Conservation (phyloP, 2,888 invertebrate species). For the Phyto melanocephala region DNA sequence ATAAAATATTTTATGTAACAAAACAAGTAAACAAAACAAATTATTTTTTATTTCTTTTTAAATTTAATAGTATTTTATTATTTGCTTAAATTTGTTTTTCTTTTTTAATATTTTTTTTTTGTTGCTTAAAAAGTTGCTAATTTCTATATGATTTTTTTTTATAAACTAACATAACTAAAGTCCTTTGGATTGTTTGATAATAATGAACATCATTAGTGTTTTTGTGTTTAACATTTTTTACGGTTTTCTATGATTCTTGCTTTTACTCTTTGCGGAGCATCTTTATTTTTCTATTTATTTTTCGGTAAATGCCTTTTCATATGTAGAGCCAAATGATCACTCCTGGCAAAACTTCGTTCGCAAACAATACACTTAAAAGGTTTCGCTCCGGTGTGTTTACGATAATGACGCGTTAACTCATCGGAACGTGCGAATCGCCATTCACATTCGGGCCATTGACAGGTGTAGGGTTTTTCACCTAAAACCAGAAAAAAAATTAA, state of each 20-base stretch:
- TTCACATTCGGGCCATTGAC: constrained; percentile 98
- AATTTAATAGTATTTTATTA: constrained; percentile 7
- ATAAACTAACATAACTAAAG: constrained; percentile 71
- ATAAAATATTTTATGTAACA: constrained; percentile 13
- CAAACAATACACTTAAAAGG: constrained; percentile 98
- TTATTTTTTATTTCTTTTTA: constrained; percentile 25
- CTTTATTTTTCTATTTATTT: constrained; percentile 76
- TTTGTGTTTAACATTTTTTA: constrained; percentile 22
- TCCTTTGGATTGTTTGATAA: constrained; percentile 75
- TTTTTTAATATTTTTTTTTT: constrained; percentile 1
- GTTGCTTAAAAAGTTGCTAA: background rate
- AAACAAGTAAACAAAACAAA: constrained; percentile 54
- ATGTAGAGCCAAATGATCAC: constrained; percentile 96
- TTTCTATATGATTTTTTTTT: constrained; percentile 29
- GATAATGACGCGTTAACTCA: constrained; percentile 96
- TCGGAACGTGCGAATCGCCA: constrained; percentile 98
- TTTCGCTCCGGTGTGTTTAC: constrained; percentile 98
- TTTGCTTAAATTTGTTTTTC: background rate
- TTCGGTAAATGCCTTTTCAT: constrained; percentile 98
- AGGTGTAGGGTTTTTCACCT: constrained; percentile 99
- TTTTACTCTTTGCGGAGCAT: background rate
- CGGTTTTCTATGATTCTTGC: background rate
- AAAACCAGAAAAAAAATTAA: constrained; percentile 70
- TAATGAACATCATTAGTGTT: constrained; percentile 65
- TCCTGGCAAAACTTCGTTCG: constrained; percentile 95